A percentile compares a stretch with the other conserved stretches of the same genome.
phyloP scores from a whole-genome alignment of 2,888 invertebrate genomes.

The Rosalia funebris region DNA sequence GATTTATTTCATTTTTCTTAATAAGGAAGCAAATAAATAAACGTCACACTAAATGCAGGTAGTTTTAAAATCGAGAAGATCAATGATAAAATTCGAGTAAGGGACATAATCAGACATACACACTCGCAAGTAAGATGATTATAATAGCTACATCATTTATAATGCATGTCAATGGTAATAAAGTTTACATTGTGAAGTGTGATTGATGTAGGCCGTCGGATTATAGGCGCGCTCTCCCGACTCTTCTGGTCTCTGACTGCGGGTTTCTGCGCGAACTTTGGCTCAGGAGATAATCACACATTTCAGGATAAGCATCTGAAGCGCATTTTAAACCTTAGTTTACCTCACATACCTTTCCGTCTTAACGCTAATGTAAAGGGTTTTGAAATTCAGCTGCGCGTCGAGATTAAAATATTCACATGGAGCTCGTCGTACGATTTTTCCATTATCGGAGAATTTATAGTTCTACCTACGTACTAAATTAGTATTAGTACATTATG shows the following conservation, averaged over 20 bases:
- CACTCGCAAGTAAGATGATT: slow-evolving; percentile 13
- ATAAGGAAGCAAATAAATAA: no score
- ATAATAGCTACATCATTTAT: slow-evolving; percentile 54
- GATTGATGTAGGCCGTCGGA: slow-evolving; percentile 56
- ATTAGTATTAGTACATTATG: slow-evolving; percentile 3
- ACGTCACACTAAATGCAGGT: not conserved
- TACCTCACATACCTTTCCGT: slow-evolving; percentile 22
- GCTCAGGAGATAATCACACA: slow-evolving; percentile 28
- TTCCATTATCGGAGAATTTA: slow-evolving; percentile 3
- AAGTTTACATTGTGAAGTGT: slow-evolving; percentile 58
- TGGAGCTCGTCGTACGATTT: slow-evolving; percentile 1
- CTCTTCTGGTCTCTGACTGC: slow-evolving; percentile 9
- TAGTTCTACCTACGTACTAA: not conserved
- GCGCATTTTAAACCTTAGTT: slow-evolving; percentile 29
- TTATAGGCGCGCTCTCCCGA: slow-evolving; percentile 39
- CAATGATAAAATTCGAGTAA: slow-evolving; percentile 8
- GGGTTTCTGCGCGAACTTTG: slow-evolving; percentile 16
- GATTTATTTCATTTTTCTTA: no score
- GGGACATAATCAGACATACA: slow-evolving; percentile 11
- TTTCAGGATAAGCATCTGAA: slow-evolving; percentile 38
- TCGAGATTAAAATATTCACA: slow-evolving; percentile 15
- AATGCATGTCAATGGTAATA: slow-evolving; percentile 60
- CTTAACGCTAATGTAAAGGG: slow-evolving; percentile 22
- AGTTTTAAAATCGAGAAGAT: not conserved
- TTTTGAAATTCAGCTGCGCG: slow-evolving; percentile 10